A percentile compares a stretch with the other conserved stretches of the same genome.
These are phyloP conservation scores for Leptinotarsa lineolata DNA, from an alignment of 1,140 invertebrate genomes.

Conservation along the genomic window DNA sequence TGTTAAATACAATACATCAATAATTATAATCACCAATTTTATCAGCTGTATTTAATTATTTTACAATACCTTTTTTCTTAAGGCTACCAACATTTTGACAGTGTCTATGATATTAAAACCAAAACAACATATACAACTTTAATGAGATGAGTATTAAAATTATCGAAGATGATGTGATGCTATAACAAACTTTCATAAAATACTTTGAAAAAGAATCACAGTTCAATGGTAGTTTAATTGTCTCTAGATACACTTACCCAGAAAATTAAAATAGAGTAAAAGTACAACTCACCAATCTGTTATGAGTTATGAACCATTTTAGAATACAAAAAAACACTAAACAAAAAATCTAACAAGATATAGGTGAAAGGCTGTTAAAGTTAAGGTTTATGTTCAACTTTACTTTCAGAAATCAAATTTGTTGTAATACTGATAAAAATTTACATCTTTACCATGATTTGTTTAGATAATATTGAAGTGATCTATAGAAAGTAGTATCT, in stretches of 20 bases:
- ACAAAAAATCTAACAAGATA: no score
- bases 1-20: no score
- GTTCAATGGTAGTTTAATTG: constrained; percentile 18
- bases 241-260: background rate
- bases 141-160: constrained; percentile 37
- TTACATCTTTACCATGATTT: no score
- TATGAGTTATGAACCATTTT: no score
- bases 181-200: constrained; percentile 33
- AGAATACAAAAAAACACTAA: no score
- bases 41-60: background rate
- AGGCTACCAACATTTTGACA: background rate
- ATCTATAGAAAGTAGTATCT: no score
- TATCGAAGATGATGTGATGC: constrained; percentile 30
- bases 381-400: no score
- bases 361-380: no score
- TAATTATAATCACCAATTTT: background rate
- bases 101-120: background rate
- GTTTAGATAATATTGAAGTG: no score
- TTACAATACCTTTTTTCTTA: background rate
- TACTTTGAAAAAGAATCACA: constrained; percentile 33
- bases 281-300: no score
- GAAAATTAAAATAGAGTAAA: background rate
- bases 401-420: no score
- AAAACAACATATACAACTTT: background rate
- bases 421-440: no score